These are phyloP conservation scores for Anguilla japonica DNA, from an alignment of 2,113 vertebrate genomes.

Conservation along the genomic window DNA sequence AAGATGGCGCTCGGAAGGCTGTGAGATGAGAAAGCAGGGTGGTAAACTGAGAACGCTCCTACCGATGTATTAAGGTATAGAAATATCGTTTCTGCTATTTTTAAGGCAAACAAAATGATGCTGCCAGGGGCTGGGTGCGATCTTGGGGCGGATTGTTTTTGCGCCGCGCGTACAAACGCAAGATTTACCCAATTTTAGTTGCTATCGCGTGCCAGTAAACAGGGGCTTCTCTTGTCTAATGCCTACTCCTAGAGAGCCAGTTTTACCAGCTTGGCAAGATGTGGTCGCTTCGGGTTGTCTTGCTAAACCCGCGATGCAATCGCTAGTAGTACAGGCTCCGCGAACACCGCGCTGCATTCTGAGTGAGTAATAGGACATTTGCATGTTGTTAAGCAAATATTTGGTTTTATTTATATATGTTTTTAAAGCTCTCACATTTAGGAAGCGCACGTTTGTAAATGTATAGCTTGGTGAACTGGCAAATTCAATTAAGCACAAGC, in stretches of 20 bases:
- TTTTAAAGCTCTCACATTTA: neutral
- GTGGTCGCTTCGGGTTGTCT: neutral
- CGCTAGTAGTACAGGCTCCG: neutral
- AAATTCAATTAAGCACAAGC: slow-evolving; percentile 1
- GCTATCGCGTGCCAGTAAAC: slow-evolving; percentile 39
- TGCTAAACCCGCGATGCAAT: slow-evolving; percentile 7
- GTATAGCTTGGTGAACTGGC: neutral
- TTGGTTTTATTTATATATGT: neutral
- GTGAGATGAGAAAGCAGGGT: slow-evolving; percentile 77
- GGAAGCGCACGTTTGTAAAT: neutral
- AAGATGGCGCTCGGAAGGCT: slow-evolving; percentile 83
- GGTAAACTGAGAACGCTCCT: slow-evolving; percentile 58
- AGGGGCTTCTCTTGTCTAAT: slow-evolving; percentile 47
- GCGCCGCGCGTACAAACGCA: slow-evolving; percentile 9
- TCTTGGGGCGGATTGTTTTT: neutral
- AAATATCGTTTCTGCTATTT: neutral
- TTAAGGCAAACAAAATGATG: neutral
- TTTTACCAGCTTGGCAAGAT: slow-evolving; percentile 40
- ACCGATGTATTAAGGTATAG: slow-evolving; percentile 51
- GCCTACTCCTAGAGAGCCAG: slow-evolving; percentile 36
- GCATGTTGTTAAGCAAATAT: neutral
- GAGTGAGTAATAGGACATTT: neutral
- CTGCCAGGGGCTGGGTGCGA: neutral
- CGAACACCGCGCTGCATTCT: neutral
- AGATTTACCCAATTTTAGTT: slow-evolving; percentile 14